phyloP scores from a whole-genome alignment of 2,113 vertebrate species.

The Microtus oregoni region DNA sequence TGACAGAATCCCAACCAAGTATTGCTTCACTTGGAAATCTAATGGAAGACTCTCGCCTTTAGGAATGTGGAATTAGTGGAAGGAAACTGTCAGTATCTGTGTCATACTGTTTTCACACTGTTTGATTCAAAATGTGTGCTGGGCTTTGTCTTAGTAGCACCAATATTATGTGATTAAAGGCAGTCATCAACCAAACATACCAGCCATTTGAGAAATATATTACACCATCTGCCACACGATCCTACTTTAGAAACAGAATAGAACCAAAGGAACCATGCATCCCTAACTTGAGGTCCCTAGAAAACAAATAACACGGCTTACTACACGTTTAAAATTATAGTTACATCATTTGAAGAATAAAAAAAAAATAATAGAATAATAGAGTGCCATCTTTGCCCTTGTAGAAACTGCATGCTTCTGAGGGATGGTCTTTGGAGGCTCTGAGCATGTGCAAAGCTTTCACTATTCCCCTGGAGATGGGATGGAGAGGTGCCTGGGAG shows the following conservation, averaged over 20 bases:
- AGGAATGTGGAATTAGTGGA: neutral
- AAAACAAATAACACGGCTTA: neutral
- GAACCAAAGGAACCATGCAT: neutral
- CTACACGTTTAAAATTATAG: neutral
- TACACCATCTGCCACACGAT: neutral
- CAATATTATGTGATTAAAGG: neutral
- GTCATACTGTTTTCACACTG: neutral
- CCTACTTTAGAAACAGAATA: neutral
- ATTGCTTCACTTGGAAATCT: neutral
- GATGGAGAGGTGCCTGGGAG: too few relatives aligned
- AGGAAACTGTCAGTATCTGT: neutral
- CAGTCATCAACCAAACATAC: neutral
- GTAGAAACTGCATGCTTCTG: neutral
- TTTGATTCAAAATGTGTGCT: neutral
- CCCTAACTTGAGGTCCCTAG: neutral
- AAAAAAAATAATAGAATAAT: neutral
- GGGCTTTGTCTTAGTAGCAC: neutral
- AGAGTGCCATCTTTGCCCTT: neutral
- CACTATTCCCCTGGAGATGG: neutral
- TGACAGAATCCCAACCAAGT: neutral
- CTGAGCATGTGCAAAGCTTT: neutral
- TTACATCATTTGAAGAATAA: neutral
- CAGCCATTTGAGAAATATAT: neutral
- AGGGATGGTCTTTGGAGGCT: neutral
- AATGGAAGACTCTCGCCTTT: neutral